Evolutionary conservation across 2,113 vertebrate genomes (phyloP), one percentile per base, ranked within the genome.

Genomic region (Pelmatolapia mariae): DNA sequence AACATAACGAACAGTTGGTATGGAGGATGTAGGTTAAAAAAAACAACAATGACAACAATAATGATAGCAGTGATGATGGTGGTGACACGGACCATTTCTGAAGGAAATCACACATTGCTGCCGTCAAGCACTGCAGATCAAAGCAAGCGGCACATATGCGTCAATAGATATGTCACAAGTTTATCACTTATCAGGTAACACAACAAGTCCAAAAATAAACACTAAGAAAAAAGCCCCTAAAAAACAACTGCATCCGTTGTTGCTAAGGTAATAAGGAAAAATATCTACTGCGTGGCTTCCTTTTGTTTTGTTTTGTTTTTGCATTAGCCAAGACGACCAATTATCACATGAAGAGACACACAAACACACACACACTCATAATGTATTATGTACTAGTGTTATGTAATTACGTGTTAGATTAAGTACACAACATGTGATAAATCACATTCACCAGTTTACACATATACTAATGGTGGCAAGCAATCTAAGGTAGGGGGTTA

Each of bases 221-320:
- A 86, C 61, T 13, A 38, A 66, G 61, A 38, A 66, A 38, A 29
- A 61, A 38, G 1, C 0, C 0, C 2, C 31, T 38, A 56, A 87
- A 89, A 36, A 80, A 59, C 80, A 85, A 61, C 38, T 8, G 40
- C 83, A 82, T 93, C 78, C 68, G 80, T 36, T 86, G 82, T 59
- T 89, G 78, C 81, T 68, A 84, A 43, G 10, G 81, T 81, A 89
- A 86, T 80, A 54, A 91, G 86, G 91, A 80, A 91, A 92, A 78
- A 71, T 13, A 47, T 88, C 40, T 52, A 24, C 52, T 9, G 13
- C 13, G 63, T 45, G 40, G 53, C 89, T 91, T 93, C 87, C 86
- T 91, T 90, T 92, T 73, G 66, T 71, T 68, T 22, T 68, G 33
- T 88, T 89, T 43, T 66, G 18, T 80, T 88, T 84, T 85, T 50